Percentiles rank a stretch among this genome's conserved stretches.
These are phyloP conservation scores for Salticus scenicus DNA, from an alignment of 2,888 invertebrate species.

Conservation along the genomic window DNA sequence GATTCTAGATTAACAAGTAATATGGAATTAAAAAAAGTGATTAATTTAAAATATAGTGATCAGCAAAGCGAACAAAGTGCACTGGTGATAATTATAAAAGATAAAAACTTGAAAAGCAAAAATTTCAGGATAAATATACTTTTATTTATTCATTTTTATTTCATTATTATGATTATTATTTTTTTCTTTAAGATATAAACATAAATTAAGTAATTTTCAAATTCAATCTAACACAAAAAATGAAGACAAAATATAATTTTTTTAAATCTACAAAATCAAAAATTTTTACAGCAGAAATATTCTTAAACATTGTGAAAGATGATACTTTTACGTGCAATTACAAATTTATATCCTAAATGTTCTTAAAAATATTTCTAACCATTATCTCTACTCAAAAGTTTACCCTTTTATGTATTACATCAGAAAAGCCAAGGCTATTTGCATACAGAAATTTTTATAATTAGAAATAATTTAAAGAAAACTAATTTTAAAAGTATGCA, in stretches of 20 bases:
- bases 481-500: too few species aligned
- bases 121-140: neutral
- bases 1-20: too few species aligned
- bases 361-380: neutral
- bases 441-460: neutral
- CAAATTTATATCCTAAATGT: neutral
- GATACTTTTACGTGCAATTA: neutral
- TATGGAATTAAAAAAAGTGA: too few species aligned
- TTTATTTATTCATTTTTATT: too few species aligned
- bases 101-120: too few species aligned
- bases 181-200: too few species aligned
- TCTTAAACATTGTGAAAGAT: constrained; percentile 3
- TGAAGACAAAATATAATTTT: constrained; percentile 7
- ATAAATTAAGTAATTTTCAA: too few species aligned
- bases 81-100: too few species aligned
- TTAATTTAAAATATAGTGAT: too few species aligned
- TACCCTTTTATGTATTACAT: neutral
- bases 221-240: neutral
- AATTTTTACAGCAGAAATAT: neutral
- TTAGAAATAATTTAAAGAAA: too few species aligned
- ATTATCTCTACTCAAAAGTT: neutral
- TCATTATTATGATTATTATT: too few species aligned
- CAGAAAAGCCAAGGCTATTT: constrained; percentile 7
- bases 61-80: too few species aligned
- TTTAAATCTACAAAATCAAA: constrained; percentile 3